Evolutionary conservation across 2,888 invertebrate genomes (phyloP), one percentile per base, ranked within the genome.

Genomic region (Isotomurus palustris): DNA sequence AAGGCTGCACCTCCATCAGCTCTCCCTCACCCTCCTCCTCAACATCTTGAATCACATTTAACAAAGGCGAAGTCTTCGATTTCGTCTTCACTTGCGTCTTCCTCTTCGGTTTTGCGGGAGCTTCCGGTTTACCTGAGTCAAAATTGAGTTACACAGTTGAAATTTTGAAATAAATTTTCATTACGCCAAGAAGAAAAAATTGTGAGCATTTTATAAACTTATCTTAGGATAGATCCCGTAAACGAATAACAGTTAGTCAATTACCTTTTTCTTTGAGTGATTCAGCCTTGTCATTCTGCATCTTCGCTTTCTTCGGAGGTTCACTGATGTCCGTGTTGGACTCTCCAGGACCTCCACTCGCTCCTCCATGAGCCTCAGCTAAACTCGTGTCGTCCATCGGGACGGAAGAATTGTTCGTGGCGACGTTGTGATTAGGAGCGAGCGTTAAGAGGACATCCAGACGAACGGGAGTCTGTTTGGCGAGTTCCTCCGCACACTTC

Each of bases 381-480:
- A 19, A 28, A 19, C 17, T 12, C n/a, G 45, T 27, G 24, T 22
- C 38, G 12, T 43, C 27, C 3, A 12, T n/a, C 14, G 49, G 29
- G 24, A 43, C 24, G 22, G 24, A 12, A 17, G 85, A 79, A 69
- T 80, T 79, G 10, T 58, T 60, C 47, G 62, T 62, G 45, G 62
- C 63, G n/a, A 71, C 62, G 19, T 71, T 60, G 52, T 73, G 64
- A 58, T 75, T 72, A n/a, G 91, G 88, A 59, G 89, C 88, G 65
- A 93, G 77, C 6, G 91, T 88, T 60, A 93, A 80, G 66, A 94
- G 78, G 57, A 93, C 80, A 77, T 93, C 93, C 28, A 93, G 79
- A 40, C 92, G 81, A 40, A 92, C 91, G 0, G 93, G 92, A 2
- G 92, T 92, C 76, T 91, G 87, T 71, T 89, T 90, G 24, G 93